phyloP scores from a whole-genome alignment of 2,888 invertebrate species.

The Cosmia pyralina region DNA sequence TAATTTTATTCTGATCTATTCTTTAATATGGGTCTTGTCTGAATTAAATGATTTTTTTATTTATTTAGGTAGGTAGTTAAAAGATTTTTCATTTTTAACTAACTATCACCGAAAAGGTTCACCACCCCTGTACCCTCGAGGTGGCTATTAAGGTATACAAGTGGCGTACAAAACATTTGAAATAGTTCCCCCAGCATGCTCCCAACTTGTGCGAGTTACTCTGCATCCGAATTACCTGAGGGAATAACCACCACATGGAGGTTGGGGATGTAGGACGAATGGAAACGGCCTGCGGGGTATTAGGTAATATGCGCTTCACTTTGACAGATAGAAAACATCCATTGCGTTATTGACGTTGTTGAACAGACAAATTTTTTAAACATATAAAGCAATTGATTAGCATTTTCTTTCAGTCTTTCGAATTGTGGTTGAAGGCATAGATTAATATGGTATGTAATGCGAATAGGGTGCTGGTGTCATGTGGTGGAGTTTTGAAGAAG shows the following conservation, averaged over 20 bases:
- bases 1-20: neutral
- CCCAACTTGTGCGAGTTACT: slow-evolving; percentile 83
- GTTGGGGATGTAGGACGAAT: slow-evolving; percentile 36
- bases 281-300: slow-evolving; percentile 53
- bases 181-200: slow-evolving; percentile 83
- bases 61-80: neutral
- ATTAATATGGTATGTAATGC: neutral
- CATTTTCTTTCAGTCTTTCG: no score
- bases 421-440: no score
- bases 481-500: neutral
- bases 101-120: slow-evolving; percentile 33
- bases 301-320: no score
- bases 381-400: no score
- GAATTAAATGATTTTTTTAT: neutral
- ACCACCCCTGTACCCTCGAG: slow-evolving; percentile 72
- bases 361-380: no score
- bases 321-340: no score
- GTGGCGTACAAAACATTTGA: slow-evolving; percentile 75
- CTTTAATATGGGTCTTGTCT: neutral
- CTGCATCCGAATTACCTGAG: slow-evolving; percentile 85
- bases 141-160: slow-evolving; percentile 83
- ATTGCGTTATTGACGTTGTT: no score
- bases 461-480: neutral
- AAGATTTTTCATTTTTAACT: neutral
- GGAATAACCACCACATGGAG: slow-evolving; percentile 70